Percentiles rank a stretch among this genome's conserved stretches.
Conservation (phyloP, 1,140 invertebrate species). For the Plodia interpunctella region DNA sequence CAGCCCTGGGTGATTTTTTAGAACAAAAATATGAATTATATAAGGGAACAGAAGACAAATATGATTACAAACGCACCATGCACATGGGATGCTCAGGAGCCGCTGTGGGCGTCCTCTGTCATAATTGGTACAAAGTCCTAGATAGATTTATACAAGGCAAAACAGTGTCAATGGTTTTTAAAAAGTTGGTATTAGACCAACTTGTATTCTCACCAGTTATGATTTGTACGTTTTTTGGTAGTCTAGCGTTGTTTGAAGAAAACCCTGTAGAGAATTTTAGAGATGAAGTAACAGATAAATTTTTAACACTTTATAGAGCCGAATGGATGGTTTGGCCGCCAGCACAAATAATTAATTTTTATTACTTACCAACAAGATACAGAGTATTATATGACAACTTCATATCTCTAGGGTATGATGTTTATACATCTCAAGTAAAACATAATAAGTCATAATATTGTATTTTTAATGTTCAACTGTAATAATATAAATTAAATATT, state of each 20-base stretch:
- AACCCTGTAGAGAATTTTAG: conserved; percentile 80
- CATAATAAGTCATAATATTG: conserved; percentile 68
- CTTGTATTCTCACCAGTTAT: conserved; percentile 91
- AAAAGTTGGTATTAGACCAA: conserved; percentile 94
- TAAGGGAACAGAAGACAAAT: conserved; percentile 79
- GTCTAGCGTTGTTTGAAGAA: conserved; percentile 85
- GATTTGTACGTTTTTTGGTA: conserved; percentile 89
- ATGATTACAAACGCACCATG: conserved; percentile 82
- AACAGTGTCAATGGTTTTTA: conserved; percentile 82
- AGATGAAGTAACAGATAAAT: conserved; percentile 87
- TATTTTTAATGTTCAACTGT: too few relatives aligned
- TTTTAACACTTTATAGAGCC: conserved; percentile 86
- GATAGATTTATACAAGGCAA: conserved; percentile 84
- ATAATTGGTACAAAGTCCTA: conserved; percentile 85
- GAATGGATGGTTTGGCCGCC: conserved; percentile 91
- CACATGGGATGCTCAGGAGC: conserved; percentile 90
- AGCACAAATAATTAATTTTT: conserved; percentile 87
- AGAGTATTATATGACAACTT: conserved; percentile 94
- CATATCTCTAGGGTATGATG: conserved; percentile 93
- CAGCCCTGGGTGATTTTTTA: conserved; percentile 87
- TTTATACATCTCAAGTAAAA: conserved; percentile 95
- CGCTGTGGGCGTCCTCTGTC: conserved; percentile 88
- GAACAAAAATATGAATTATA: conserved; percentile 92
- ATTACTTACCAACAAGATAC: conserved; percentile 88
- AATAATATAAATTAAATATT: too few relatives aligned